Evolutionary conservation across 2,113 vertebrate species (phyloP), one percentile per base, ranked within the genome.

Genomic region (Serinus canaria): DNA sequence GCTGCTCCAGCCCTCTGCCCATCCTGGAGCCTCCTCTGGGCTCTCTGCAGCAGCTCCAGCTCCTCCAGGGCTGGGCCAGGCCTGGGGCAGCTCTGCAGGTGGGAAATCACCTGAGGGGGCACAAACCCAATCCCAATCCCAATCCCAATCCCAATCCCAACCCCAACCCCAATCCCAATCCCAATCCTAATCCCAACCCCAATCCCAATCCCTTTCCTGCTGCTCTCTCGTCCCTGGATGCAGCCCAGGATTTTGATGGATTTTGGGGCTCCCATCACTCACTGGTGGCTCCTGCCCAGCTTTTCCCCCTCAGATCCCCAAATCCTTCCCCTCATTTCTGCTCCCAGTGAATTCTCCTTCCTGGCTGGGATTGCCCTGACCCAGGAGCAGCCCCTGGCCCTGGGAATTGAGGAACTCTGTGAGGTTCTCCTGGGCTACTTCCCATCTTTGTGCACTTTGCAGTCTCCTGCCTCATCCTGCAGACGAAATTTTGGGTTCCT

Each of bases 251-350:
- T 37, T 10, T 27, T 1, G 13, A 27, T 66, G 70, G 50, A 30
- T 66, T 11, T n/a, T 10, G 4, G 82, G 43, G 59, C 49, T 84
- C 28, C 50, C 82, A 74, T 20, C 59, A 8, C 59, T 47, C 69
- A 11, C 59, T 55, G 14, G 0, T 55, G 14, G 0, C 7, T 74
- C 69, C 33, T 56, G 15, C 3, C 12, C 59, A 66, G 28, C 1
- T 56, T 74, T n/a, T 28, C 60, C 28, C 8, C 43, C 59, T 5
- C 0, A 19, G 15, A 46, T 15, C 24, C 59, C 24, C n/a, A 56
- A 11, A 1, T 58, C 24, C 39, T 56, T n/a, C 70, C 12, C 41
- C 70, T 23, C 50, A n/a, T 20, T 20, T 30, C 50, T 28, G n/a
- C 15, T 75, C 50, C 20, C n/a, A 8, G 2, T 11, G 13, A 28